Conservation (phyloP, 2,797 vertebrate species). For the Acanthurus tractus region DNA sequence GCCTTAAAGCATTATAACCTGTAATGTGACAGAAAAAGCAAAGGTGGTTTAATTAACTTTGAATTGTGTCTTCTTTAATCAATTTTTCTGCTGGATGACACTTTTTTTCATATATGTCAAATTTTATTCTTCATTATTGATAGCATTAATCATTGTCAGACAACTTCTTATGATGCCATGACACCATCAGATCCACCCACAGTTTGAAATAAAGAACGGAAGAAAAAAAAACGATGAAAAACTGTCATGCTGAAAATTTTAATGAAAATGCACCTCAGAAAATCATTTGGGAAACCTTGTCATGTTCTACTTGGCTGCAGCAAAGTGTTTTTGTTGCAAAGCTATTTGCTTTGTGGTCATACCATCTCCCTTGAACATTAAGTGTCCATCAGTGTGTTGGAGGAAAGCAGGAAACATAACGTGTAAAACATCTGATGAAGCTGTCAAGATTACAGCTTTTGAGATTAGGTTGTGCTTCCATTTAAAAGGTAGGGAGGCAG, state of each 20-base stretch:
- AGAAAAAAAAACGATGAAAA: slow-evolving; percentile 43
- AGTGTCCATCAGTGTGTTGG: slow-evolving; percentile 56
- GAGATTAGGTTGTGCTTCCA: slow-evolving; percentile 39
- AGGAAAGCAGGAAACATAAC: slow-evolving; percentile 48
- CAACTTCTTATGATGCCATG: slow-evolving; percentile 45
- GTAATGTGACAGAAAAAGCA: background rate
- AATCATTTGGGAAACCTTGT: slow-evolving; percentile 59
- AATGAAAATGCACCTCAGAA: slow-evolving; percentile 55
- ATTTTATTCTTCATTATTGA: slow-evolving; percentile 62
- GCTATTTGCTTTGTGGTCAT: slow-evolving; percentile 55
- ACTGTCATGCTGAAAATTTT: slow-evolving; percentile 39
- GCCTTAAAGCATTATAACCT: too few species aligned
- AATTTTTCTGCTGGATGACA: slow-evolving; percentile 40
- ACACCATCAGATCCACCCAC: slow-evolving; percentile 49
- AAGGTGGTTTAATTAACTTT: slow-evolving; percentile 4
- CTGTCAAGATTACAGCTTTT: slow-evolving; percentile 55
- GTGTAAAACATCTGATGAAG: slow-evolving; percentile 53
- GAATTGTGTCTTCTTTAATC: slow-evolving; percentile 42
- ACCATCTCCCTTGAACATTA: slow-evolving; percentile 67
- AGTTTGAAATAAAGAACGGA: slow-evolving; percentile 36
- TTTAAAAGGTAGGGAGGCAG: slow-evolving; percentile 12
- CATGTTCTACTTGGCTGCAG: slow-evolving; percentile 56
- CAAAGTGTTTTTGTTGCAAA: slow-evolving; percentile 55
- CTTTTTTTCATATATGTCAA: slow-evolving; percentile 26
- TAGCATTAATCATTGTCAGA: slow-evolving; percentile 66